Evolutionary conservation across 92 coral and sea anemone species (phyloP).

Genomic region (Paramuricea clavata): DNA sequence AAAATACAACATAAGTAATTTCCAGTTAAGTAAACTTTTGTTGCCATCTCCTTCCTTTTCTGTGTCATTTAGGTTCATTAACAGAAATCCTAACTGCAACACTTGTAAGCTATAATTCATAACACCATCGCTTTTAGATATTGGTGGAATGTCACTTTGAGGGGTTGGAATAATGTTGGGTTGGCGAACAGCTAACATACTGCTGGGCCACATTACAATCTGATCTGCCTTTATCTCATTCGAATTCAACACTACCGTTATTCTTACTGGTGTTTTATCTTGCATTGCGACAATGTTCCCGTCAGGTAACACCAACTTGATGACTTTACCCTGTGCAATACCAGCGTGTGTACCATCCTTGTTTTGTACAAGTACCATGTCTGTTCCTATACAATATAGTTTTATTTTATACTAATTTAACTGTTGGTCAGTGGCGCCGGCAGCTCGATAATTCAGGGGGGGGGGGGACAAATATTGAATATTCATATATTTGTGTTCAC

Average conservation of each 20-base stretch:
- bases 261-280: not conserved
- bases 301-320: not conserved
- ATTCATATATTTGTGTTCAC: too few relatives aligned
- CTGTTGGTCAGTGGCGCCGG: too few relatives aligned
- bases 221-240: not conserved
- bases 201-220: not conserved
- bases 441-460: too few relatives aligned
- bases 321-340: not conserved
- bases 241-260: not conserved
- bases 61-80: constrained; percentile 75
- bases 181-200: not conserved
- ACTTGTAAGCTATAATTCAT: constrained; percentile 72
- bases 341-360: constrained; percentile 10
- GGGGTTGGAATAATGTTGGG: not conserved
- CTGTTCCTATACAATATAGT: too few relatives aligned
- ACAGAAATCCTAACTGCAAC: constrained; percentile 65
- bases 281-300: not conserved
- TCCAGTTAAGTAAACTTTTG: constrained; percentile 67
- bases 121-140: constrained; percentile 46
- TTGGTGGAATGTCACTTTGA: constrained; percentile 36
- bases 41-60: constrained; percentile 76
- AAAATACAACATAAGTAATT: constrained; percentile 6
- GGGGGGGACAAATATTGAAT: too few relatives aligned
- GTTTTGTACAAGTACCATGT: too few relatives aligned
- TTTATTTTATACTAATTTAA: too few relatives aligned